Percentiles rank a stretch among this genome's conserved stretches.
Conservation (phyloP, 2,797 vertebrate species). For the Heteromormyrus szaboi region DNA sequence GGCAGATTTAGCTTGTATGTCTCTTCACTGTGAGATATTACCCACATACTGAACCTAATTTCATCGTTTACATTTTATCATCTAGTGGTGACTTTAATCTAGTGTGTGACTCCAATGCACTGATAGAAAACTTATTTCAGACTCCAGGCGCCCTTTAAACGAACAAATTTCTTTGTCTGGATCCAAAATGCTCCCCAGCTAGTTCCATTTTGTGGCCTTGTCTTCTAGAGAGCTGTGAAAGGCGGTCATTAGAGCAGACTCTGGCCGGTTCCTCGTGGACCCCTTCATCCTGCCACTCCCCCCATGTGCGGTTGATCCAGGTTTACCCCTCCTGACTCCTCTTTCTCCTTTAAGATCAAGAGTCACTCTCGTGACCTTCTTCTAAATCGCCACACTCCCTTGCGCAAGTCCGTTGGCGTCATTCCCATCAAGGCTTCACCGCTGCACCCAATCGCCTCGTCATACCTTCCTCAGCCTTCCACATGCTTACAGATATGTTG, state of each 20-base stretch:
- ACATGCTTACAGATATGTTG: not conserved
- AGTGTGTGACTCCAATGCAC: not conserved
- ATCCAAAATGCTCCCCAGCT: not conserved
- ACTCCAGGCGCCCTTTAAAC: not conserved
- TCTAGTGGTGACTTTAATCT: not conserved
- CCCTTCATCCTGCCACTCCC: not conserved
- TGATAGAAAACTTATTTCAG: not conserved
- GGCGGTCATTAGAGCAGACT: not conserved
- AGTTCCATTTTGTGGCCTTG: not conserved
- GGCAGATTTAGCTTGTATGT: not conserved
- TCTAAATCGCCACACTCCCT: not conserved
- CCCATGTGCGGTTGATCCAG: not conserved
- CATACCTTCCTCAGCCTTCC: not conserved
- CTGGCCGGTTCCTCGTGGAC: not conserved
- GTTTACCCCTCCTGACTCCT: not conserved
- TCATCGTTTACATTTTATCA: not conserved
- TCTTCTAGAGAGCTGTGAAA: not conserved
- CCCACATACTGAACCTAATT: not conserved
- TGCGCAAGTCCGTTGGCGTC: not conserved
- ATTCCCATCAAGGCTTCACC: not conserved
- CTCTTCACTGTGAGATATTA: not conserved
- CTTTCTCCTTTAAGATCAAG: not conserved
- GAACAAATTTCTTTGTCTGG: not conserved
- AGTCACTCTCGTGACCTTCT: not conserved
- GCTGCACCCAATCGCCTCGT: not conserved